Evolutionary conservation across 2,888 invertebrate genomes (phyloP), one percentile per base, ranked within the genome.

Genomic region (Strigamia transsilvanica): DNA sequence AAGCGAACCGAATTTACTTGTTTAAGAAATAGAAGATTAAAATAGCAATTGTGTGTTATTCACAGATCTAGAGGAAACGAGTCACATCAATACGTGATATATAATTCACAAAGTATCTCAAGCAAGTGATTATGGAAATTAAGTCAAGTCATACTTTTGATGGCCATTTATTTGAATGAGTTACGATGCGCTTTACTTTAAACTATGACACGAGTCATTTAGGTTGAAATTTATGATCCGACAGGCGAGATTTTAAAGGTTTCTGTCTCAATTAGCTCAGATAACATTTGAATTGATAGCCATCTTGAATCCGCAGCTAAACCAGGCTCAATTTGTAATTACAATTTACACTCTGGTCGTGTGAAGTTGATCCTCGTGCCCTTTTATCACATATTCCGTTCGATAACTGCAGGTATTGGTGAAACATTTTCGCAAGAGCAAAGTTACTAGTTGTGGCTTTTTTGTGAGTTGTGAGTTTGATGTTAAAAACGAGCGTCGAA

Each of bases 221-320:
- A 18, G 21, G 23, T 2, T 10, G 18, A 61, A 61, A 61, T 61
- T 61, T 61, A 61, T 61, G 18, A 61, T 12, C 51, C 61, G 23
- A 61, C 61, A 61, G 61, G 23, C 61, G 61, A 61, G 61, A 61
- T 61, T 61, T 61, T 61, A 61, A 61, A 61, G 61, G 61, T 61
- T 61, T 61, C 61, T 23, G 61, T 61, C 61, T 61, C 61, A 61
- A 61, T 61, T 61, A 61, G 23, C 61, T 23, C 23, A 61, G 61
- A 61, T 61, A 61, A 23, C 23, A 21, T 61, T 61, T 61, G 61
- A 61, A 61, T 61, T 61, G 61, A 61, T 61, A 61, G 61, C 61
- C 61, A 61, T 61, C 61, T 61, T 61, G 61, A 18, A 61, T 61
- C 18, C 46, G 46, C 15, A 13, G 46, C 46, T 23, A 61, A 61